Conservation (phyloP, 2,888 invertebrate genomes). For the Trachelus tabidus region DNA sequence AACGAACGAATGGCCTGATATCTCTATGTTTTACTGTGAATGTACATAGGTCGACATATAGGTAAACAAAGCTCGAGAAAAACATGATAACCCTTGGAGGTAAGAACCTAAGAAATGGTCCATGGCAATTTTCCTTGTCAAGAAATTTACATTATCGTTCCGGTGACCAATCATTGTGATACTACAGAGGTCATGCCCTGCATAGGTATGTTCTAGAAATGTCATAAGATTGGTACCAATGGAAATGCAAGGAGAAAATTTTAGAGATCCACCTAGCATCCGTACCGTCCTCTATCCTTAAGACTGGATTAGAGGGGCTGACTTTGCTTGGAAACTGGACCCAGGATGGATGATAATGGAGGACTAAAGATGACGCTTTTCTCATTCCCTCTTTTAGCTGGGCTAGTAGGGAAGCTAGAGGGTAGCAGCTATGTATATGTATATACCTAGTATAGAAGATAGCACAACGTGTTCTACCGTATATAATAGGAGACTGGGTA, state of each 20-base stretch:
- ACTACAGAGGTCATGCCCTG: not conserved
- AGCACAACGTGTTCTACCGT: constrained; percentile 4
- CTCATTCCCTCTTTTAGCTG: constrained; percentile 2
- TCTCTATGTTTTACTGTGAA: not conserved
- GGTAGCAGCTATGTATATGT: not conserved
- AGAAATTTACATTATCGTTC: not conserved
- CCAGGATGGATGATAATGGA: constrained; percentile 18
- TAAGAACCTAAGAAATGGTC: not conserved
- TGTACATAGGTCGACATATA: too few species aligned
- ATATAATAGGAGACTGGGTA: not conserved
- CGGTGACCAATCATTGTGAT: not conserved
- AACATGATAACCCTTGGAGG: not conserved
- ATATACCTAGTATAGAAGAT: constrained; percentile 2
- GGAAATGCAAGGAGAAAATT: not conserved
- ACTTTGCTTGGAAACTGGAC: not conserved
- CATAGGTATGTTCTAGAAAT: not conserved
- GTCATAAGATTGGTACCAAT: not conserved
- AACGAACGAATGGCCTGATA: not conserved
- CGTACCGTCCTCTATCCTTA: not conserved
- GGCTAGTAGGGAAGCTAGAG: not conserved
- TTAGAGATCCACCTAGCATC: not conserved
- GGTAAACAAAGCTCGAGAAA: too few species aligned
- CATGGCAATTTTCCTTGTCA: too few species aligned
- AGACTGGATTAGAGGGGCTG: not conserved
- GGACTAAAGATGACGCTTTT: constrained; percentile 17